Base-by-base conservation (phyloP, 2,113 vertebrate genomes). In the Cololabis saira region DNA sequence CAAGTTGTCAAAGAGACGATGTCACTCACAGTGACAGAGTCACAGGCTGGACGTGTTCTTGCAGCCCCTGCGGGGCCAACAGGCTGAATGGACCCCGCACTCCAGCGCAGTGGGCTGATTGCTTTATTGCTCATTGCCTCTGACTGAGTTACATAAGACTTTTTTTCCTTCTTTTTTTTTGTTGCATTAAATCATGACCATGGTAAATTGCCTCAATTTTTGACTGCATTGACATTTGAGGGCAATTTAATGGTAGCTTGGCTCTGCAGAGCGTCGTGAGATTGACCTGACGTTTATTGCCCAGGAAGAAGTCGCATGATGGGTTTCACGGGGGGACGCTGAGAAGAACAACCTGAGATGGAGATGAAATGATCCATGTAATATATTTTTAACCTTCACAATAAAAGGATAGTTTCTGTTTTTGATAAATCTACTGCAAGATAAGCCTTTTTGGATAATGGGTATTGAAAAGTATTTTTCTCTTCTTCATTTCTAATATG, bases 201-300 rank as follows among this genome's bases (percentile, higher is more conserved):
- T 72, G 80, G 63, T 71, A 58, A 88, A 86, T 76, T 81, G 62
- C 71, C 55, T 67, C 58, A 30, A 33, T 74, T 82, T 80, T 58
- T 61, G 63, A 67, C 79, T 70, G 50, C 50, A 72, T 57, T 71
- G 79, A 66, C 79, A 73, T 87, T 85, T 83, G 30, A 73, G 67
- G 79, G 58, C 78, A 81, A 55, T 84, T 77, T 81, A 76, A 81
- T 74, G 77, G 75, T 71, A 37, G 76, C 59, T 78, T 61, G 66
- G 61, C 71, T 76, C 56, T 59, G 65, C 64, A 67, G 71, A 71
- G 55, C 52, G 62, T 76, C 5, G 19, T 66, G 77, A 73, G 68
- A 78, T 74, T 73, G 84, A 88, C 82, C 55, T 85, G 84, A 74
- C 83, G 78, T 87, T 85, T 78, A 68, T 66, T 77, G 58, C 70